These are phyloP conservation scores for Larimichthys polyactis DNA, from an alignment of 2,113 vertebrate species.

Conservation along the genomic window DNA sequence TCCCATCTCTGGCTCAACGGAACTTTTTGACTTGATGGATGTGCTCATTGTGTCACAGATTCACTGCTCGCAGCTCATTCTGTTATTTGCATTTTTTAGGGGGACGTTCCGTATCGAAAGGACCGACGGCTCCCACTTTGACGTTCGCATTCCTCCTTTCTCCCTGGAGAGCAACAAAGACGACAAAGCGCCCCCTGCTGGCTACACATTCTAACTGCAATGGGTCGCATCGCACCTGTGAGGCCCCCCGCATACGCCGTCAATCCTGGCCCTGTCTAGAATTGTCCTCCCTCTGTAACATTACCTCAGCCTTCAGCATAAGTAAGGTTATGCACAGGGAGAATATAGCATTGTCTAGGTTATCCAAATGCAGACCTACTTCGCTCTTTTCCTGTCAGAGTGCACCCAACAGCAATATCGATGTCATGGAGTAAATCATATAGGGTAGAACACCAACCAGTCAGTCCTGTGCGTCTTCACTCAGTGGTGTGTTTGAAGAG, in stretches of 20 bases:
- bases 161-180: slow-evolving; percentile 99
- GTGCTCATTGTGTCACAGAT: not conserved
- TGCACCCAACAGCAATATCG: not conserved
- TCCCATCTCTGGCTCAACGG: not conserved
- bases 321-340: slow-evolving; percentile 32
- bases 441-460: not conserved
- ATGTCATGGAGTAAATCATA: not conserved
- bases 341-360: slow-evolving; percentile 24
- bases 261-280: slow-evolving; percentile 19
- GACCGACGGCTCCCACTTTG: slow-evolving; percentile 96
- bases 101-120: slow-evolving; percentile 97
- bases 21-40: not conserved
- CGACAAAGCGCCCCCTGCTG: slow-evolving; percentile 96
- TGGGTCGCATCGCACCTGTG: not conserved
- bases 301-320: slow-evolving; percentile 41
- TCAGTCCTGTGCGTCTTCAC: not conserved
- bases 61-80: not conserved
- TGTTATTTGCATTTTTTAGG: slow-evolving; percentile 77
- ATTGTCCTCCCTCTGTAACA: slow-evolving; percentile 15
- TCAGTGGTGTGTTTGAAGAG: slow-evolving; percentile 1
- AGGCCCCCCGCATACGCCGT: not conserved
- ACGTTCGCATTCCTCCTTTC: slow-evolving; percentile 98
- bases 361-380: slow-evolving; percentile 17
- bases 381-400: not conserved
- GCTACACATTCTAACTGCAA: slow-evolving; percentile 88